A percentile compares a stretch with the other conserved stretches of the same genome.
Conservation (phyloP, 1,140 invertebrate genomes). For the Reticulitermes speratus region DNA sequence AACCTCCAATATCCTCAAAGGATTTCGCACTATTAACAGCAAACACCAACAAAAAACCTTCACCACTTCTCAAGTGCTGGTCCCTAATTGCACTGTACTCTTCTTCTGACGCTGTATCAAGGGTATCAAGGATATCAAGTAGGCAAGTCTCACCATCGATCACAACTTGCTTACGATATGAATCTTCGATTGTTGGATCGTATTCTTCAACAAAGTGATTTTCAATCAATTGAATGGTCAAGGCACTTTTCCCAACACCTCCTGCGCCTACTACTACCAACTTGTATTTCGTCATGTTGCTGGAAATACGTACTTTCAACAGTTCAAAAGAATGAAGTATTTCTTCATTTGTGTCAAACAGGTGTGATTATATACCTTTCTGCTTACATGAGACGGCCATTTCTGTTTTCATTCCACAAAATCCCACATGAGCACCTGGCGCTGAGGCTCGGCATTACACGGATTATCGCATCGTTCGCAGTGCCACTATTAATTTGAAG, state of each 20-base stretch:
- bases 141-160: slow-evolving; percentile 99
- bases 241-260: slow-evolving; percentile 35
- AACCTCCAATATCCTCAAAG: slow-evolving; percentile 74
- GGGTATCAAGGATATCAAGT: slow-evolving; percentile 90
- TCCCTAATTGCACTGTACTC: slow-evolving; percentile 59
- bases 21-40: slow-evolving; percentile 73
- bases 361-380: too few relatives aligned
- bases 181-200: slow-evolving; percentile 34
- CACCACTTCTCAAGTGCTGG: slow-evolving; percentile 67
- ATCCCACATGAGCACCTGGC: too few relatives aligned
- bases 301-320: not conserved
- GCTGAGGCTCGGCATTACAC: too few relatives aligned
- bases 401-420: too few relatives aligned
- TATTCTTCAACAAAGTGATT: slow-evolving; percentile 35
- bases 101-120: slow-evolving; percentile 31
- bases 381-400: too few relatives aligned
- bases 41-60: slow-evolving; percentile 67
- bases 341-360: too few relatives aligned
- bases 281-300: slow-evolving; percentile 34
- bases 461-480: too few relatives aligned
- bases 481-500: too few relatives aligned
- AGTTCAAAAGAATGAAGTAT: not conserved
- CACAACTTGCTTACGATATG: slow-evolving; percentile 78
- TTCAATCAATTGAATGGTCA: slow-evolving; percentile 34
- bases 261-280: slow-evolving; percentile 34